phyloP scores from a whole-genome alignment of 2,888 invertebrate species.

The Gasteruption jaculator region DNA sequence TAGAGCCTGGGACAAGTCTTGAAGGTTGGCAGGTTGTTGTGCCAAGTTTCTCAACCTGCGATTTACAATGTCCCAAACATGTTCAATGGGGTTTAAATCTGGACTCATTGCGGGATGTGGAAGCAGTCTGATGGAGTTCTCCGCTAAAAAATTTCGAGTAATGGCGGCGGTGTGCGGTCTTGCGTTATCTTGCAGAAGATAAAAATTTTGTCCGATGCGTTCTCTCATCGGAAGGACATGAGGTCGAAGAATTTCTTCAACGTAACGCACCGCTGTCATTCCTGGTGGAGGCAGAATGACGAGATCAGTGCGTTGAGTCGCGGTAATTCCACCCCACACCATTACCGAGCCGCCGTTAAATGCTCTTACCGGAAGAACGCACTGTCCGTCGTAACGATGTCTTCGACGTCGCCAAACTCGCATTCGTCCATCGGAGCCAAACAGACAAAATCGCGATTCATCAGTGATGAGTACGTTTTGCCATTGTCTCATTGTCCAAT shows the following conservation, averaged over 20 bases:
- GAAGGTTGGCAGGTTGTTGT: constrained; percentile 10
- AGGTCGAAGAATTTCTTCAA: constrained; percentile 16
- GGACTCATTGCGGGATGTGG: constrained; percentile 19
- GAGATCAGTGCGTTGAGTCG: no score
- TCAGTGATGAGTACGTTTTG: constrained; percentile 19
- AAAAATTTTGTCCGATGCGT: constrained; percentile 10
- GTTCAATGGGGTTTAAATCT: constrained; percentile 19
- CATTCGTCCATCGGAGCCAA: constrained; percentile 17
- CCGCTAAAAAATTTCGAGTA: constrained; percentile 14
- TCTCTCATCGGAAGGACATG: constrained; percentile 12
- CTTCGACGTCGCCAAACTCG: constrained; percentile 18
- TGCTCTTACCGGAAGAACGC: constrained; percentile 8
- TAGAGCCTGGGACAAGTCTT: neutral
- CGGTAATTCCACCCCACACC: constrained; percentile 20
- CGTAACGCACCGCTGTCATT: constrained; percentile 15
- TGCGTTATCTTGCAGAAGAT: constrained; percentile 22
- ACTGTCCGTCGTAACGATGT: constrained; percentile 7
- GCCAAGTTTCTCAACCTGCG: constrained; percentile 13
- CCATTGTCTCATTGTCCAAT: constrained; percentile 18
- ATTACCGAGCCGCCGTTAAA: constrained; percentile 18
- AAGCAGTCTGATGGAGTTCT: constrained; percentile 11
- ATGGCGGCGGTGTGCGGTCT: constrained; percentile 16
- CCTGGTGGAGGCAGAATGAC: constrained; percentile 8
- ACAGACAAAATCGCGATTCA: constrained; percentile 13
- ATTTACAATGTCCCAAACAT: constrained; percentile 18